Conservation (phyloP, 2,797 vertebrate genomes). For the Paramormyrops hopkinsi region DNA sequence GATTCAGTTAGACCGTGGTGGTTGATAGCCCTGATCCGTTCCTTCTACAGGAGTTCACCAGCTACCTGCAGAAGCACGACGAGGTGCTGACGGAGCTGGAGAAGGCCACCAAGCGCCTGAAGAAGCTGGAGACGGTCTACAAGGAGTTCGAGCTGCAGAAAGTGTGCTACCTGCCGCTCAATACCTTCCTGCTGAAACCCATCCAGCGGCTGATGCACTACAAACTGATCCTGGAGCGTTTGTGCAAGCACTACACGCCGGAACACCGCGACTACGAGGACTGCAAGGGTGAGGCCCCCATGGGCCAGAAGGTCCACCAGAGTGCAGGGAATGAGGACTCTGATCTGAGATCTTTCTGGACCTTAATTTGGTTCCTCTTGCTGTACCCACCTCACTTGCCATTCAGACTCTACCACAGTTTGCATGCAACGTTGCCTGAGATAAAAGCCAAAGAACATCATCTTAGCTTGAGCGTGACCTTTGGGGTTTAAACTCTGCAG, state of each 20-base stretch:
- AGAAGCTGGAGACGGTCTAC: conserved; percentile 80
- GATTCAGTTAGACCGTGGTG: not conserved
- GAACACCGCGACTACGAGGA: conserved; percentile 71
- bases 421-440: not conserved
- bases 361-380: not conserved
- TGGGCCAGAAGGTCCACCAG: not conserved
- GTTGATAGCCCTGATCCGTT: not conserved
- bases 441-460: not conserved
- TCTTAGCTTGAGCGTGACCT: not conserved
- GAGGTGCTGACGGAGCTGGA: conserved; percentile 85
- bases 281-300: conserved; percentile 70
- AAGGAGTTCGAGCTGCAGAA: conserved; percentile 95
- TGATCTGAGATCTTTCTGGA: not conserved
- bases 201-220: conserved; percentile 92
- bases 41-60: conserved; percentile 69
- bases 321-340: not conserved
- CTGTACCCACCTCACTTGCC: not conserved
- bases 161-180: conserved; percentile 93
- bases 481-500: not conserved
- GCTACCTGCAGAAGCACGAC: conserved; percentile 78
- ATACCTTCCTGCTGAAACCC: conserved; percentile 89
- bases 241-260: conserved; percentile 71
- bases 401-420: not conserved
- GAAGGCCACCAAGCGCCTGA: conserved; percentile 71
- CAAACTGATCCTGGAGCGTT: conserved; percentile 79